Evolutionary conservation across 2,113 vertebrate genomes (phyloP).

Genomic region (Carettochelys insculpta): DNA sequence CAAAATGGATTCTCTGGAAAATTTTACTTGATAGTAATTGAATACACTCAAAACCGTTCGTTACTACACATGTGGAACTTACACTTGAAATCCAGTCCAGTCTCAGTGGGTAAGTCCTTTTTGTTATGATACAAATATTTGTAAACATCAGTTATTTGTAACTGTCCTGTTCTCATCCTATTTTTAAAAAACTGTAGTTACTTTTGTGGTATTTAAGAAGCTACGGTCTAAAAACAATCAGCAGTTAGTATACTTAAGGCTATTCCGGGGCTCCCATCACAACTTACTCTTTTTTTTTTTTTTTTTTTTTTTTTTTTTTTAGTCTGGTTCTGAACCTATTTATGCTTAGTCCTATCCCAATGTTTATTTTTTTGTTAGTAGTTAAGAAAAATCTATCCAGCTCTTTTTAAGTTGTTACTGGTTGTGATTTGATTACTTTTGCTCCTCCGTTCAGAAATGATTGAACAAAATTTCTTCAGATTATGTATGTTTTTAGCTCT

Average conservation of each 20-base stretch:
- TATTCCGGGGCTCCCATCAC: background rate
- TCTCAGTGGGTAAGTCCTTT: constrained; percentile 84
- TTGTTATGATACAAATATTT: background rate
- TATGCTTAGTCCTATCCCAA: background rate
- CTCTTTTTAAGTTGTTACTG: background rate
- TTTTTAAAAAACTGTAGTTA: constrained; percentile 9
- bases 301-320: no score
- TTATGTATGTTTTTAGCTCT: background rate
- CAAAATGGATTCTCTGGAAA: constrained; percentile 86
- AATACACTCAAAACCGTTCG: constrained; percentile 81
- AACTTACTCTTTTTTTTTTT: background rate
- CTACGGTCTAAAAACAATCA: background rate
- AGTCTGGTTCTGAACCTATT: background rate
- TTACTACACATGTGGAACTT: constrained; percentile 97
- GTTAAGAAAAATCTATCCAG: background rate
- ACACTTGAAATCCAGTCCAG: constrained; percentile 87
- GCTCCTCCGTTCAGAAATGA: background rate
- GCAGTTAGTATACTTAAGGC: fast-evolving
- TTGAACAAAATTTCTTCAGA: background rate
- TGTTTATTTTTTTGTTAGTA: background rate
- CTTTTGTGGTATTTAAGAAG: background rate
- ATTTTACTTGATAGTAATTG: constrained; percentile 95
- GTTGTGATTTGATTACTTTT: background rate
- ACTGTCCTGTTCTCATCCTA: background rate
- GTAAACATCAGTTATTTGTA: fast-evolving